These are phyloP conservation scores for Adrianichthys oophorus DNA, from an alignment of 2,797 vertebrate genomes.

Conservation along the genomic window DNA sequence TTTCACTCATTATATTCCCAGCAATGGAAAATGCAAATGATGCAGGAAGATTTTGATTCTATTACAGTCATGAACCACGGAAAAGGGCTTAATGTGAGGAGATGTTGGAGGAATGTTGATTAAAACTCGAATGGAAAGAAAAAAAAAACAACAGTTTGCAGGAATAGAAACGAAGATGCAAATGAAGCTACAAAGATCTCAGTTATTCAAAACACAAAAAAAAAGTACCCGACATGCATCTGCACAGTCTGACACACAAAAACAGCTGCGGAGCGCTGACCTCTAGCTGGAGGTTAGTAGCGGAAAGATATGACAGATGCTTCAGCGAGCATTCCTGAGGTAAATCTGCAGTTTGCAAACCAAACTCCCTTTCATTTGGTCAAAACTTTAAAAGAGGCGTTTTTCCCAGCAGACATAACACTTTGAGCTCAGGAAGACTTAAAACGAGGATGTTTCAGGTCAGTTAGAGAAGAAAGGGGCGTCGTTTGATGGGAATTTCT, in stretches of 20 bases:
- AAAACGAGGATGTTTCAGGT: background rate
- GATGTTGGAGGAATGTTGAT: conserved; percentile 22
- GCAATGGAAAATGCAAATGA: conserved; percentile 50
- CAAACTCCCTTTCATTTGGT: background rate
- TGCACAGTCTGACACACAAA: background rate
- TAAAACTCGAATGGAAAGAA: conserved; percentile 5
- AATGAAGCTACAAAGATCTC: background rate
- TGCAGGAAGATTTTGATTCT: conserved; percentile 20
- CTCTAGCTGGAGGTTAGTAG: conserved; percentile 45
- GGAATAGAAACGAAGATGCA: background rate
- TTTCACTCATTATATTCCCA: conserved; percentile 27
- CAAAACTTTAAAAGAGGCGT: background rate
- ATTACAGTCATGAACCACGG: conserved; percentile 17
- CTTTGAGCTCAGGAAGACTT: too few species aligned
- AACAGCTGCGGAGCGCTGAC: conserved; percentile 42
- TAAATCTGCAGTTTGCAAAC: conserved; percentile 1
- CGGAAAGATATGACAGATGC: conserved; percentile 37
- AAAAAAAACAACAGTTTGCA: too few species aligned
- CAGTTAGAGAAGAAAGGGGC: background rate
- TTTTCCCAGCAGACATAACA: background rate
- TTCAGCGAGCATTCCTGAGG: conserved; percentile 8
- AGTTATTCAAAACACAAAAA: background rate
- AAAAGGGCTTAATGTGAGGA: conserved; percentile 21
- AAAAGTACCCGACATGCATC: background rate
- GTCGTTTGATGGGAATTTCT: conserved; percentile 1